Conservation (phyloP, 2,113 vertebrate genomes). For the Athene cunicularia region DNA sequence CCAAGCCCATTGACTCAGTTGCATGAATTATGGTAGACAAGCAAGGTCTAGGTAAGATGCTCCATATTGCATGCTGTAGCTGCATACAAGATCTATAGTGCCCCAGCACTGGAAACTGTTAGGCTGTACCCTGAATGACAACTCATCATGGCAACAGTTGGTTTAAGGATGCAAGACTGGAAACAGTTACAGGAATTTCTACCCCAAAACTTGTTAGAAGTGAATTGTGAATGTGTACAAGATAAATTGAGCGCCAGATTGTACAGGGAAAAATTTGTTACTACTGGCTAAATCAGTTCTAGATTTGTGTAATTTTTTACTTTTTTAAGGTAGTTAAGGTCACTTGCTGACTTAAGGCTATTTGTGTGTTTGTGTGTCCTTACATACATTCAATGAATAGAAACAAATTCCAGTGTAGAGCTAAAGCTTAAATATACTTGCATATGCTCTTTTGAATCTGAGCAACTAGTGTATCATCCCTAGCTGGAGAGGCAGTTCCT, state of each 20-base stretch:
- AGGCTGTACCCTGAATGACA: background rate
- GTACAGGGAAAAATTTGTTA: background rate
- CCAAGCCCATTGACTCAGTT: background rate
- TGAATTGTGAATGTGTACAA: background rate
- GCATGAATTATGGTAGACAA: background rate
- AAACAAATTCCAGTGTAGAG: background rate
- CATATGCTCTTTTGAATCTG: background rate
- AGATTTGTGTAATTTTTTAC: background rate
- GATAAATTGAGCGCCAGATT: background rate
- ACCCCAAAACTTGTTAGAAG: background rate
- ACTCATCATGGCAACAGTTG: background rate
- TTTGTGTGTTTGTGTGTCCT: accelerated
- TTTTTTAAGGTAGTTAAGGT: background rate
- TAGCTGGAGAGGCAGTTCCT: background rate
- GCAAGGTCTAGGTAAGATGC: background rate
- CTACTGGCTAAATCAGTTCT: background rate
- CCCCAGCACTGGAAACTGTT: background rate
- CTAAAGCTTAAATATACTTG: background rate
- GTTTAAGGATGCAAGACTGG: background rate
- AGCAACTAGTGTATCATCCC: background rate
- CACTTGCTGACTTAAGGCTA: background rate
- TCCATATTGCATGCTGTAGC: background rate
- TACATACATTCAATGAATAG: background rate
- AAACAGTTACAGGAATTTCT: background rate
- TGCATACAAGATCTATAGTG: background rate